Evolutionary conservation across 2,797 vertebrate genomes (phyloP).

Genomic region (Tachyglossus aculeatus): DNA sequence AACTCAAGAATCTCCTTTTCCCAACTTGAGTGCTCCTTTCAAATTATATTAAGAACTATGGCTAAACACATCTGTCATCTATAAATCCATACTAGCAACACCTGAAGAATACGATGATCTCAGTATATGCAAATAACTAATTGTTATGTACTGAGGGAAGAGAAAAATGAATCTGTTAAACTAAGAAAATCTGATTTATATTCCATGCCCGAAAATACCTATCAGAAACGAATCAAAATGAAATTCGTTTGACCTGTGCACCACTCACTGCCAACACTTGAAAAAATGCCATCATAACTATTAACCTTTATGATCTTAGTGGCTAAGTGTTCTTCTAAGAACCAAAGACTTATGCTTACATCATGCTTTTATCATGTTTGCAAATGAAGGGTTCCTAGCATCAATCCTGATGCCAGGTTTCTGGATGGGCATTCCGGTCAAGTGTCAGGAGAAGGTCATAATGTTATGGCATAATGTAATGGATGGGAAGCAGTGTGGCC

Average conservation of each 20-base stretch:
- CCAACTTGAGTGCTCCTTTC: slow-evolving; percentile 40
- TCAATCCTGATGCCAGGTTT: too few species aligned
- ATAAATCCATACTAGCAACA: too few species aligned
- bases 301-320: slow-evolving; percentile 39
- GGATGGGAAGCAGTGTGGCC: too few species aligned
- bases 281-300: slow-evolving; percentile 31
- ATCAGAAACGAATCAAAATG: slow-evolving; percentile 53
- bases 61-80: too few species aligned
- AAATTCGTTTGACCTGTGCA: slow-evolving; percentile 52
- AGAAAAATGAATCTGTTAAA: slow-evolving; percentile 55
- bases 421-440: too few species aligned
- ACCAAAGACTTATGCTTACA: slow-evolving; percentile 45
- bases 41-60: slow-evolving; percentile 37
- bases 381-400: too few species aligned
- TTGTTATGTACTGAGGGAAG: background rate
- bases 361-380: too few species aligned
- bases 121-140: too few species aligned
- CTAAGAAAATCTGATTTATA: slow-evolving; percentile 51
- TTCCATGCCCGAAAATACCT: slow-evolving; percentile 41
- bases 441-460: too few species aligned
- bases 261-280: slow-evolving; percentile 39
- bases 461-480: too few species aligned
- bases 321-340: slow-evolving; percentile 45
- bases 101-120: too few species aligned
- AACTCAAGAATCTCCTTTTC: slow-evolving; percentile 22